A percentile compares a stretch with the other conserved stretches of the same genome.
Evolutionary conservation across 1,140 invertebrate genomes (phyloP).

Genomic region (Caenorhabditis latens): DNA sequence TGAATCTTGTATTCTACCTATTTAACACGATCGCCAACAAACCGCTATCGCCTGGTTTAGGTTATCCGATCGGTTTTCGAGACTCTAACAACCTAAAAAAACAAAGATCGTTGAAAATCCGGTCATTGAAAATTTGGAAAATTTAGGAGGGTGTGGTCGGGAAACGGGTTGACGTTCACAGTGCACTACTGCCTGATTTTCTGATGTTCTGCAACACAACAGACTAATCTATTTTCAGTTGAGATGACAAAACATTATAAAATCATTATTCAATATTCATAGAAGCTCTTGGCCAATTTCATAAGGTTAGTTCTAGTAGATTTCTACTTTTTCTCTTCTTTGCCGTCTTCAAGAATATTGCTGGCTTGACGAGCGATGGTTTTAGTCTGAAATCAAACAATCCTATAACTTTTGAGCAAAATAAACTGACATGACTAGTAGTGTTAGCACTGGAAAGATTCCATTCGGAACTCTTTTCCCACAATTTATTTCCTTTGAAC

Average conservation of each 20-base stretch:
- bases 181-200: no score
- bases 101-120: neutral
- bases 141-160: neutral
- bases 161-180: no score
- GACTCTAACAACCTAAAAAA: neutral
- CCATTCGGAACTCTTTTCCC: slow-evolving; percentile 38
- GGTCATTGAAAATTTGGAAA: neutral
- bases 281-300: neutral
- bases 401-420: neutral
- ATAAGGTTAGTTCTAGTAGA: neutral
- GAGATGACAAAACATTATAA: neutral
- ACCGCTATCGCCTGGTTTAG: neutral
- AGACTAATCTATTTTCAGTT: no score
- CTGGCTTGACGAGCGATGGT: slow-evolving; percentile 49
- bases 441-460: neutral
- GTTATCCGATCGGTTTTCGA: slow-evolving; percentile 18
- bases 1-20: neutral
- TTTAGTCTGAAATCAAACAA: slow-evolving; percentile 21
- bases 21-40: neutral
- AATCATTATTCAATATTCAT: neutral
- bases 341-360: slow-evolving; percentile 3
- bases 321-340: neutral
- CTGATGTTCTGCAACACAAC: no score
- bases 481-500: slow-evolving; percentile 34
- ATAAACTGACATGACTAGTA: slow-evolving; percentile 42